These are phyloP conservation scores for Rhodinocichla rosea DNA, from an alignment of 2,113 vertebrate species.

Conservation along the genomic window DNA sequence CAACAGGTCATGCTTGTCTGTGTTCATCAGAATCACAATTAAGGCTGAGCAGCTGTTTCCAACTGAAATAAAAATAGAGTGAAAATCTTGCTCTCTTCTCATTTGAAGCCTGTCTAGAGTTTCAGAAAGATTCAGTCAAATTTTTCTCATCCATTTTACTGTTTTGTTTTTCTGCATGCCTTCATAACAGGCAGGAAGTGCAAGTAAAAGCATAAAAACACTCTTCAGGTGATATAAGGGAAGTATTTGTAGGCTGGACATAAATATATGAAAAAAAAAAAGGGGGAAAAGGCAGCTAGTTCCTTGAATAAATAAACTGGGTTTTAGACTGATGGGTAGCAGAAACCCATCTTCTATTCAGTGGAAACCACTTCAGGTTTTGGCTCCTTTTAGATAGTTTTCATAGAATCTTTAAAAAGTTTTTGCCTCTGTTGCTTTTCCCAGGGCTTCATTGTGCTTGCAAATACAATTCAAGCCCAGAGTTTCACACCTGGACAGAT, in stretches of 20 bases:
- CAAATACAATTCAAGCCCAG: not conserved
- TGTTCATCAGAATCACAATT: conserved; percentile 62
- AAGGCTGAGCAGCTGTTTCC: not conserved
- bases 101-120: not conserved
- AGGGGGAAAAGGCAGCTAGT: not conserved
- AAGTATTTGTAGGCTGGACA: not conserved
- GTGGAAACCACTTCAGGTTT: not conserved
- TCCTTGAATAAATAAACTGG: not conserved
- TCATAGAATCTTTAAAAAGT: not conserved
- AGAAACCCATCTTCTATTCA: not conserved
- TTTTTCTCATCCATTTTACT: not conserved
- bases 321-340: not conserved
- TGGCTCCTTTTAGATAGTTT: not conserved
- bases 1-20: conserved; percentile 60
- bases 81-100: not conserved
- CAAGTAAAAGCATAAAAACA: not conserved
- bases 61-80: conserved; percentile 33
- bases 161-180: not conserved
- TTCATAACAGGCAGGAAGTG: not conserved
- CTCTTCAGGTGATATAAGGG: not conserved
- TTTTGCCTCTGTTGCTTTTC: not conserved
- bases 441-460: not conserved
- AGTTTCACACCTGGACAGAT: not conserved
- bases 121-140: not conserved
- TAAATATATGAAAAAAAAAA: not conserved